Evolutionary conservation across 2,113 vertebrate species (phyloP), one percentile per base, ranked within the genome.

Genomic region (Microtus ochrogaster): DNA sequence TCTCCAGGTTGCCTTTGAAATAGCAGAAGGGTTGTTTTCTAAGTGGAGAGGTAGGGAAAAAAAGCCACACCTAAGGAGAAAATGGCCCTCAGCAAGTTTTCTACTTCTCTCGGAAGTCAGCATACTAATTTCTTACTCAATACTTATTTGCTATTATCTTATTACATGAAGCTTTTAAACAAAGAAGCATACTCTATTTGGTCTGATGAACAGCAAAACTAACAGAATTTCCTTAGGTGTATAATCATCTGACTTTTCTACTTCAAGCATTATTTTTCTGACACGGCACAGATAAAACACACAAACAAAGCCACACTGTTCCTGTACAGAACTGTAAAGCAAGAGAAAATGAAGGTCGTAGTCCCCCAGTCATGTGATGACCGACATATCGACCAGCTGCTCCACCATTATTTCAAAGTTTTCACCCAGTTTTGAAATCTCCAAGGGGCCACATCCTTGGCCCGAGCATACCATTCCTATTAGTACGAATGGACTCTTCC

Each of bases 371-470:
- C 97, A 96, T 96, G 81, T 94, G 97, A 85, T 90, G 33, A 78
- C 68, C 68, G 66, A 49, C n/a, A 77, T 79, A 89, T 19, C 92
- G 78, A 94, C 73, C 52, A 61, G 26, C 39, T 78, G 36, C 10
- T 81, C 10, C 81, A 55, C 55, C 78, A 68, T 92, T 89, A 90
- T 95, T 96, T 96, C 96, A 95, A 97, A 97, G 95, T 96, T 92
- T 96, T 85, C 78, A 83, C 22, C 63, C 28, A 78, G 93, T 98
- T 97, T 97, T 90, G 70, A 98, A 97, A 97, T 96, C 78, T 61
- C 58, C 44, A 13, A 87, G 89, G 89, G 92, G 55, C 70, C 30
- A 72, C 61, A 44, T 76, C 63, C 94, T 96, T 95, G 97, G 68
- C 82, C 81, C 36, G 73, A 66, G 81, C 86, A 97, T 89, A 22